Base-by-base conservation (phyloP, 2,113 vertebrate species). In the Pachyramphus minor region DNA sequence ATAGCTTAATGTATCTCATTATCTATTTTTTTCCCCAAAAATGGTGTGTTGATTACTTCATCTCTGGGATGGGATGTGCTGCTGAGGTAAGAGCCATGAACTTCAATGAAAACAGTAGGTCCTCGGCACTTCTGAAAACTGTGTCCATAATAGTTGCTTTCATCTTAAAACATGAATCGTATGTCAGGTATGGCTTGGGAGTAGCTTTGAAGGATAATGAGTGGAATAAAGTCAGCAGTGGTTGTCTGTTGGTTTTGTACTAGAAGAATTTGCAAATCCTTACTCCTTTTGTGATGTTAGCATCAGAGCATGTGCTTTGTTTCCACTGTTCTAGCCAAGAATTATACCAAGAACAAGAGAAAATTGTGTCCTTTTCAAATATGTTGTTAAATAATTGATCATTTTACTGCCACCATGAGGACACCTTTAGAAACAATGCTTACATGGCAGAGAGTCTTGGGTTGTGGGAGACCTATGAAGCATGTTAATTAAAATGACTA, bases 351-450 rank as follows among this genome's bases (percentile, higher is more conserved):
- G 55, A 85, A 35, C 55, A 83, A 68, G 52, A 93, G 22, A 55
- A 91, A 94, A 89, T 24, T 16, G 41, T 87, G 66, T 16, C 8
- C 63, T 94, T 93, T 92, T 60, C 5, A 44, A 69, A 64, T 56
- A n/a, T 35, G 63, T 49, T 91, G 47, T 72, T 93, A 75, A 88
- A 92, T 62, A 95, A 88, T 80, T 92, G 86, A 83, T 93, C 20
- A 14, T 39, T 94, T 95, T 88, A 87, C 94, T 93, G 94, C 95
- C 96, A 71, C 87, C 90, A 21, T 25, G 91, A 82, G 94, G 90
- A 89, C 9, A 72, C 50, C 69, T 96, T 77, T 64, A 81, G 76
- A 89, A 96, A 64, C 74, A 89, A 79, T 42, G 41, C 37, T 79
- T 50, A 22, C 44, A 49, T 6, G 28, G 45, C 85, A 79, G 45